A percentile compares a stretch with the other conserved stretches of the same genome.
Conservation (phyloP, 1,140 invertebrate species). For the Bombyx mori region DNA sequence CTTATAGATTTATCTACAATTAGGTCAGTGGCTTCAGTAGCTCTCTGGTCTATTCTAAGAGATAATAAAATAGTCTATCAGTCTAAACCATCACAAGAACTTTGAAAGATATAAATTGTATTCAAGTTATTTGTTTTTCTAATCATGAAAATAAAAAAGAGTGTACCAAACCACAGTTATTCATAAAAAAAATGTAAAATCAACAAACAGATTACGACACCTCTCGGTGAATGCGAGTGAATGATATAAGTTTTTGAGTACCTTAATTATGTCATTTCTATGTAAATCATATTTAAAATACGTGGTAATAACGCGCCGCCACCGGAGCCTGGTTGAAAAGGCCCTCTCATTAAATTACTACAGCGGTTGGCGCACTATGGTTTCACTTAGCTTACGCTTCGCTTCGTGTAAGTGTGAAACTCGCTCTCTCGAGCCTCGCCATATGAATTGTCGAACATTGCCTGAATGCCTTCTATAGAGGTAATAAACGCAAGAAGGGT, state of each 20-base stretch:
- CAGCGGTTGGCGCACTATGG: slow-evolving; percentile 61
- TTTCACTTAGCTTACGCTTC: slow-evolving; percentile 58
- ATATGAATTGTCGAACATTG: slow-evolving; percentile 59
- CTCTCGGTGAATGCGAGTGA: slow-evolving; percentile 8
- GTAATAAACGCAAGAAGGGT: slow-evolving; percentile 42
- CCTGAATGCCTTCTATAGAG: slow-evolving; percentile 56
- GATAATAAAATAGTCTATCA: neutral
- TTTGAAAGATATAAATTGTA: too few relatives aligned
- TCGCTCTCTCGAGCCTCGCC: slow-evolving; percentile 48
- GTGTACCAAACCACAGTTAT: too few relatives aligned
- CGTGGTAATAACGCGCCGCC: slow-evolving; percentile 40
- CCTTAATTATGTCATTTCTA: slow-evolving; percentile 62
- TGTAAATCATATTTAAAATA: slow-evolving; percentile 59
- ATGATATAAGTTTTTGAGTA: slow-evolving; percentile 27
- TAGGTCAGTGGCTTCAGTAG: too few relatives aligned
- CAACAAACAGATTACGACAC: slow-evolving; percentile 1
- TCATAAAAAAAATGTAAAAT: slow-evolving; percentile 6
- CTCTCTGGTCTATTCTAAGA: too few relatives aligned
- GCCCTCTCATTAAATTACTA: slow-evolving; percentile 65
- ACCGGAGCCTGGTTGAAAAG: slow-evolving; percentile 45
- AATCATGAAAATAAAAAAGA: too few relatives aligned
- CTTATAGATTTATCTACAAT: too few relatives aligned
- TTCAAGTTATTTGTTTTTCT: too few relatives aligned
- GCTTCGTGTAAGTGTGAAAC: slow-evolving; percentile 63
- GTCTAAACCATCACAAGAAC: neutral